These are phyloP conservation scores for Orchestia grillus DNA, from an alignment of 1,140 invertebrate genomes.

Conservation along the genomic window DNA sequence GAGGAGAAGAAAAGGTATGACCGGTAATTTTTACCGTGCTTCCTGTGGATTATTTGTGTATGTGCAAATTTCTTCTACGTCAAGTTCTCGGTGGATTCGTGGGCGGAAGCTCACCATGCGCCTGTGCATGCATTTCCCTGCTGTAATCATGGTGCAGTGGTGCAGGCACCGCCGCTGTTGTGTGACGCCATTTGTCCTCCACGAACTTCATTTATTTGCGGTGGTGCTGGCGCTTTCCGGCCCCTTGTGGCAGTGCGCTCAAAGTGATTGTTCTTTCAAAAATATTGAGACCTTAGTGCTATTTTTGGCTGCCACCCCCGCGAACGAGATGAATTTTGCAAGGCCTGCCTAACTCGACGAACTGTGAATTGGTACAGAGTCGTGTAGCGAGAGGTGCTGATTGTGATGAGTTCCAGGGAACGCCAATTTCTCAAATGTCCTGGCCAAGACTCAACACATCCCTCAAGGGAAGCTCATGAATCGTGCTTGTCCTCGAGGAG, in stretches of 20 bases:
- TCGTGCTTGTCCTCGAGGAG: background rate
- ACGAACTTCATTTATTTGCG: background rate
- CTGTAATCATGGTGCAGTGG: too few species aligned
- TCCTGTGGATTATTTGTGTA: background rate
- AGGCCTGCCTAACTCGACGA: background rate
- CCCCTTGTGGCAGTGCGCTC: background rate
- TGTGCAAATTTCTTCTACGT: background rate
- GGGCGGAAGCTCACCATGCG: background rate
- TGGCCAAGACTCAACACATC: background rate
- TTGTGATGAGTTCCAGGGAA: background rate
- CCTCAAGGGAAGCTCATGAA: background rate
- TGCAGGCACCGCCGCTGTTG: too few species aligned
- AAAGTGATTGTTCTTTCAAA: background rate
- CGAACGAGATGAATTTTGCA: background rate
- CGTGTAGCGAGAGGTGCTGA: background rate
- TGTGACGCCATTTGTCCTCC: background rate
- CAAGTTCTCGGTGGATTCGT: background rate
- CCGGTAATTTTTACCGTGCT: background rate
- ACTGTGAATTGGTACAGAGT: too few species aligned
- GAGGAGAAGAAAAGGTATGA: background rate
- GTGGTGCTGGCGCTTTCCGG: background rate
- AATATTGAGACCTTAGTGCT: background rate
- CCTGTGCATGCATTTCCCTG: too few species aligned
- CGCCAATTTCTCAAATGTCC: background rate
- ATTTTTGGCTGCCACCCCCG: background rate